These are phyloP conservation scores for Protonemura montana DNA, from an alignment of 2,888 invertebrate species.

Conservation along the genomic window DNA sequence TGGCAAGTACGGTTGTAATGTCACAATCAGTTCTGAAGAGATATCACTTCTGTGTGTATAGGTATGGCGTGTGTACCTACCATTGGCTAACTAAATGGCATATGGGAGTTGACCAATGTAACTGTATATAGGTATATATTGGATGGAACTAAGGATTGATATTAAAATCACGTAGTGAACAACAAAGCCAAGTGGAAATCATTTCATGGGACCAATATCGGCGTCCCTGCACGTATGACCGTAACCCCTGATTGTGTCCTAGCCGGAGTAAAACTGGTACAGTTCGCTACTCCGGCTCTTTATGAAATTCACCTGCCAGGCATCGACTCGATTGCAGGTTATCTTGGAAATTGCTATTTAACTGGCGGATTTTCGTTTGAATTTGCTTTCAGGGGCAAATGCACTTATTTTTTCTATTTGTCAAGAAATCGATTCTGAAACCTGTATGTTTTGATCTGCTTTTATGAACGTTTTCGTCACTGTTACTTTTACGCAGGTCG, in stretches of 20 bases:
- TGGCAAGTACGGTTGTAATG: not conserved
- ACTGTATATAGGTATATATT: not conserved
- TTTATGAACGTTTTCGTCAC: too few species aligned
- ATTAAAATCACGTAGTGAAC: conserved; percentile 30
- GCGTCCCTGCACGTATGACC: conserved; percentile 4
- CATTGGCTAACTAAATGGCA: not conserved
- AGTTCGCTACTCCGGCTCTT: not conserved
- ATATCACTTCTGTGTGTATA: conserved; percentile 22
- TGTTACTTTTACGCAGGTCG: too few species aligned
- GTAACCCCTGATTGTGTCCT: conserved; percentile 35
- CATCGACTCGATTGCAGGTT: conserved; percentile 7
- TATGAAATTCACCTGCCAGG: conserved; percentile 31
- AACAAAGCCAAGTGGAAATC: conserved; percentile 33
- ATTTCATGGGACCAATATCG: conserved; percentile 29
- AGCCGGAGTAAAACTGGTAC: not conserved
- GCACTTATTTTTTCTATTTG: not conserved
- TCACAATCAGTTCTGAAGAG: conserved; percentile 21
- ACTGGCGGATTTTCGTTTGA: not conserved
- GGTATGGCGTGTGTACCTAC: not conserved
- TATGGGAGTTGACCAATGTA: conserved; percentile 19
- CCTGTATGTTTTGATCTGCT: too few species aligned
- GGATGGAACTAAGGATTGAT: not conserved
- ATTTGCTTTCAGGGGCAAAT: not conserved
- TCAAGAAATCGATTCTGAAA: too few species aligned
- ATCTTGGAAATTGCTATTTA: not conserved